Evolutionary conservation across 1,140 invertebrate genomes (phyloP), one percentile per base, ranked within the genome.

Genomic region (Drosophila nigrodunni): DNA sequence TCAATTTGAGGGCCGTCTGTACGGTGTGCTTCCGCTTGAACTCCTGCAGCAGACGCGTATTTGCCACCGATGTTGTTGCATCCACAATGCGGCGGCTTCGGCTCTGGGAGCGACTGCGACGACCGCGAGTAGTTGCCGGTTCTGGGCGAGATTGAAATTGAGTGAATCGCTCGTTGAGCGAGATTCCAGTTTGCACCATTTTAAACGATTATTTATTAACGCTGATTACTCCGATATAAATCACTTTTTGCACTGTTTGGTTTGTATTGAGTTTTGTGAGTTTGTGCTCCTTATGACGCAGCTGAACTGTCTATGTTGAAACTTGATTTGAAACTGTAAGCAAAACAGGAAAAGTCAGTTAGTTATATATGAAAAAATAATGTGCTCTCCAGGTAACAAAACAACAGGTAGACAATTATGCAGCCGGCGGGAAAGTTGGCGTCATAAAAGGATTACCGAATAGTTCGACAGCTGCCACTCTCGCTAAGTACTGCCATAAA

Each of bases 81-180:
- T 78, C 72, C 61, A 88, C 85, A 68, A 89, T 89, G 7, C 81
- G 76, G 10, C 89, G 83, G 35, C 77, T 80, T 62, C 83, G 71
- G 47, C 83, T 87, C 10, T 79, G 67, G 2, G 83, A 83, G 25
- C 90, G 76, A 61, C 89, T 91, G 7, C 74, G 70, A 11, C 78
- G 82, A 8, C 75, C 74, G 7, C 76, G 82, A 34, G 66, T 1
- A 7, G 61, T 43, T 41, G 35, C 11, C 35, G 35, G 11, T 35
- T 61, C 59, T 35, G 77, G 74, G 50, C 60, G 58, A 39, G 77
- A 62, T 71, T 82, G 75, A 39, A 80, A 79, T 66, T 90, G 82
- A 47, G 92, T 92, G 47, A 92, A 92, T 11, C 92, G 91, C 44
- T 92, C 92, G 59, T 92, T 92, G 10, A 92, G 71, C 25, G 92